Evolutionary conservation across 2,888 invertebrate species (phyloP), one percentile per base, ranked within the genome.

Genomic region (Lasioglossum calceatum): DNA sequence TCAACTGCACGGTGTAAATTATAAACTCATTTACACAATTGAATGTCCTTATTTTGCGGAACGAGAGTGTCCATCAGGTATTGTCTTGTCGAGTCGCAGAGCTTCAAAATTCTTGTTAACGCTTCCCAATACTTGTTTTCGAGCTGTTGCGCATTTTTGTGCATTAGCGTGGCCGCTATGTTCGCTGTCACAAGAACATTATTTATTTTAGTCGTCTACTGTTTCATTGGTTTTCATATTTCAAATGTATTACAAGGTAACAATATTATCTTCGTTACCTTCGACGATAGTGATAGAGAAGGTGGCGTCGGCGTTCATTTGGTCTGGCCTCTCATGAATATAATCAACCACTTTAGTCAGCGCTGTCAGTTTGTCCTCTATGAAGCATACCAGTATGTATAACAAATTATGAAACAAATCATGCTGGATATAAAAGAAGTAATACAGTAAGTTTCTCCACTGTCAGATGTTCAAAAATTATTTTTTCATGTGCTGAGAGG

Each of bases 301-400:
- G 70, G 93, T 89, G 10, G 93, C 93, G 86, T 95, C 95, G 3
- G 94, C 81, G 88, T 95, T 95, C 92, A 95, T 93, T 81, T 94
- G 92, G 0, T 91, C 82, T 7, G 93, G 88, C 86, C 94, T 94
- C n/a, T 89, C 88, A 19, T 89, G 81, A 87, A 95, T 92, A 58
- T 94, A 95, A 79, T 92, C 85, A 0, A 95, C 81, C 70, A 92
- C 92, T 67, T 91, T 92, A 39, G 92, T 82, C 10, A 95, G 81
- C 3, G 91, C 88, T 10, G 79, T 39, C 67, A 92, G 74, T 74
- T 90, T 87, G 42, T 58, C 81, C n/a, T 92, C 92, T 91, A 42
- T 1, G 82, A 90, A 16, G 8, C 32, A 64, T 3, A 19, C 16
- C 12, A 3, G 32, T 12, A 14, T 7, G 32, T 5, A 2, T 5